Base-by-base conservation (phyloP, 2,797 vertebrate genomes). In the Hydrolagus colliei region DNA sequence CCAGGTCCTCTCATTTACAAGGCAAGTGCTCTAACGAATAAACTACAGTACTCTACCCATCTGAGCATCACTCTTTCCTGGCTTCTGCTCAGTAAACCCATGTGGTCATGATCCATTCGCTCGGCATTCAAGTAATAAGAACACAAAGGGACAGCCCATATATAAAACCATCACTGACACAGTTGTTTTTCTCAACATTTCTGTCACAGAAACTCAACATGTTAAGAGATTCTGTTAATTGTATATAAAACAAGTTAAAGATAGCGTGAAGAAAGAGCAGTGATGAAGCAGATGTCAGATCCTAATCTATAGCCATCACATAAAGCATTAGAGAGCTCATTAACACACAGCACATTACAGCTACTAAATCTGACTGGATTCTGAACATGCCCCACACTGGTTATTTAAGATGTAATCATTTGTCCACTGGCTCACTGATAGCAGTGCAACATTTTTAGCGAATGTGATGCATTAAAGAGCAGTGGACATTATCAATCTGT, bases 261-360 rank as follows among this genome's bases (percentile, higher is more conserved):
- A 1, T 84, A 71, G 65, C 35, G 79, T 22, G 6, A 10, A 41
- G 32, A 68, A 84, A 32, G 32, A 71, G 32, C 79, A 35, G 14
- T 71, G 35, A 65, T 63, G 71, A 41, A 84, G 65, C 71, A 84
- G 32, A 35, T 84, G 79, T 84, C 79, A 84, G 79, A 68, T 84
- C 18, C n/a, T 32, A 84, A 65, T 65, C 65, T 84, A 16, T 14
- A 71, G 79, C 32, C 62, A 35, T 71, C 16, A 68, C 71, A 52
- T 16, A 71, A 71, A 84, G 65, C 79, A 82, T 9, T 68, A 18
- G 65, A 20, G 68, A 82, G 6, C 61, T 82, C 79, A 84, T 84
- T 84, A 84, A 84, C 68, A 84, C 68, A 35, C 9, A 84, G 71
- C 65, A 71, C 79, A 63, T 84, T 71, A 32, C 79, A 71, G 62